These are phyloP conservation scores for mouse (Mus musculus) DNA, from an alignment of 2,113 vertebrate genomes.

Conservation along the genomic window DNA sequence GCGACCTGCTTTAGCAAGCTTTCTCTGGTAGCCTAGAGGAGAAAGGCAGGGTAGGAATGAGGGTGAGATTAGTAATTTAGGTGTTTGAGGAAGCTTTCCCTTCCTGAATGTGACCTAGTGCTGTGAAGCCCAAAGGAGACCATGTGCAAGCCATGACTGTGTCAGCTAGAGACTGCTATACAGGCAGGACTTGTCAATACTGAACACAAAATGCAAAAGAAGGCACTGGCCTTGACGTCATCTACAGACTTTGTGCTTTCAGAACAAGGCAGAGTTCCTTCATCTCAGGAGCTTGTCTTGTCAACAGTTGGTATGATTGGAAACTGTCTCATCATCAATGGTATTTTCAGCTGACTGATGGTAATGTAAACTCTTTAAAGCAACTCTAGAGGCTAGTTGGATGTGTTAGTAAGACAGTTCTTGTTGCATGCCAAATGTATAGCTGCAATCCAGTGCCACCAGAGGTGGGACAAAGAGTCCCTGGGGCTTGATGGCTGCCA, in stretches of 20 bases:
- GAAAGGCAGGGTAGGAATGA: neutral
- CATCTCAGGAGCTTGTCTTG: constrained; percentile 6
- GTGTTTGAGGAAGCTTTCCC: neutral
- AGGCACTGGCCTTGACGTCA: neutral
- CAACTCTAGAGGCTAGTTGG: neutral
- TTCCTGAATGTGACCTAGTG: neutral
- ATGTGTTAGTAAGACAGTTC: neutral
- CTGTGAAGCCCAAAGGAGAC: neutral
- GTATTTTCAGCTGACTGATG: constrained; percentile 13
- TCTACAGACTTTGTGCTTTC: neutral
- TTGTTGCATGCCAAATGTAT: neutral
- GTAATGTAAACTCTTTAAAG: neutral
- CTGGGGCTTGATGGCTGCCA: too few relatives aligned
- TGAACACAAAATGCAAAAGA: neutral
- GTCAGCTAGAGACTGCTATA: neutral
- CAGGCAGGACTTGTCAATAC: neutral
- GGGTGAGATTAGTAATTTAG: neutral
- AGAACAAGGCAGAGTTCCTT: neutral
- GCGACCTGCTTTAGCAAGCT: neutral
- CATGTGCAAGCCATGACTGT: neutral
- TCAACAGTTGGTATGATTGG: neutral
- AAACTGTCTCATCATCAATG: constrained; percentile 4
- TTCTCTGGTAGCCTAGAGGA: neutral
- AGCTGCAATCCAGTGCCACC: too few relatives aligned
- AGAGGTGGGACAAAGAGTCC: neutral